A percentile compares a stretch with the other conserved stretches of the same genome.
Evolutionary conservation across 2,888 invertebrate genomes (phyloP).

Genomic region (Eilema griseolum): DNA sequence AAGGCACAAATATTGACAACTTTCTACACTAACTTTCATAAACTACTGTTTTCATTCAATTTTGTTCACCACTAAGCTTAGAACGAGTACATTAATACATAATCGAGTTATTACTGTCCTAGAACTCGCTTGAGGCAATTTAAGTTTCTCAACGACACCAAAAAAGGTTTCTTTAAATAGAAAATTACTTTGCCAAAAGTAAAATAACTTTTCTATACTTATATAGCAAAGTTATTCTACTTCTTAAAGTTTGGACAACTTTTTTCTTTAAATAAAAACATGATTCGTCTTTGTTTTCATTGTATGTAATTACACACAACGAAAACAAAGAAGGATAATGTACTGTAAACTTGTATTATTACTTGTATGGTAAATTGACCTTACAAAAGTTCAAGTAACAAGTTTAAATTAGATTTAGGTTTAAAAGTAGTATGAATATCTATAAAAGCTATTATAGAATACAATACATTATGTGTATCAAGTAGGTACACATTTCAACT

Average conservation of each 20-base stretch:
- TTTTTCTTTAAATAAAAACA: neutral
- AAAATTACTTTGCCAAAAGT: conserved; percentile 14
- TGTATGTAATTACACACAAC: too few relatives aligned
- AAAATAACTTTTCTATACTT: neutral
- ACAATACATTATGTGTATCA: too few relatives aligned
- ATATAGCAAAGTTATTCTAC: too few relatives aligned
- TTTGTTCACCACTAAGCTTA: neutral
- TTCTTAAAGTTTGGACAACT: neutral
- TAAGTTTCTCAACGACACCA: conserved; percentile 39
- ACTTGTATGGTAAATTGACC: too few relatives aligned
- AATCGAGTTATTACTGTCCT: conserved; percentile 24
- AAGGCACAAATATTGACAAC: too few relatives aligned
- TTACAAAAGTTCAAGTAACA: neutral
- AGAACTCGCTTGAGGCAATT: conserved; percentile 42
- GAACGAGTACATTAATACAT: neutral
- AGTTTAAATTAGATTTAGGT: neutral
- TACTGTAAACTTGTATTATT: too few relatives aligned
- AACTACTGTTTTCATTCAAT: neutral
- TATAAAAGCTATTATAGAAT: too few relatives aligned
- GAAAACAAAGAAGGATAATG: too few relatives aligned
- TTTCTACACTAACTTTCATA: neutral
- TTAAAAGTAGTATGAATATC: too few relatives aligned
- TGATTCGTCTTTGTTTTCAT: neutral
- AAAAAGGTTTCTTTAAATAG: conserved; percentile 27
- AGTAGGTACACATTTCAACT: too few relatives aligned